phyloP scores from a whole-genome alignment of 2,113 vertebrate genomes.

The Channa maculata region DNA sequence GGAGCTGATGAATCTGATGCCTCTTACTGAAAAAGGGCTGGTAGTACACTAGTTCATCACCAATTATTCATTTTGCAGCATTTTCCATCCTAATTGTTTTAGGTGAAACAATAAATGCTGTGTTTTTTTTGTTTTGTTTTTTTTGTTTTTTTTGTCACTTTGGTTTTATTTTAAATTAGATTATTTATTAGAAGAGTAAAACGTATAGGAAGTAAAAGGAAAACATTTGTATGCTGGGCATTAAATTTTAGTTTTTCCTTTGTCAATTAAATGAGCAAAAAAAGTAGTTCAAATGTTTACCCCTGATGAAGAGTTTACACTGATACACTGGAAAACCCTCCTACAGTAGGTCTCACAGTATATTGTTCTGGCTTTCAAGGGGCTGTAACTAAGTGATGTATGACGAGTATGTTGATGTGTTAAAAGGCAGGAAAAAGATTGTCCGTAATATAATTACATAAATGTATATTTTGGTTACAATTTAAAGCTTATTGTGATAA shows the following conservation, averaged over 20 bases:
- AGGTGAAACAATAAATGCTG: neutral
- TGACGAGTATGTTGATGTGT: conserved; percentile 8
- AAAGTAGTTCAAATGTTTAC: conserved; percentile 65
- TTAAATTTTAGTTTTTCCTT: conserved; percentile 32
- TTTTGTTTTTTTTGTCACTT: conserved; percentile 35
- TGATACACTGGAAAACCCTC: conserved; percentile 67
- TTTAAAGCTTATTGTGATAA: conserved; percentile 45
- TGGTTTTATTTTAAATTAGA: conserved; percentile 36
- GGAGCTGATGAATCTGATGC: conserved; percentile 56
- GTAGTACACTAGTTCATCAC: conserved; percentile 73
- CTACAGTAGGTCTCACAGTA: conserved; percentile 5
- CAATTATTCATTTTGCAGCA: conserved; percentile 52
- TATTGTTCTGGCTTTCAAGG: conserved; percentile 25
- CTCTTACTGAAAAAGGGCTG: conserved; percentile 79
- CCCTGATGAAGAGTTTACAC: conserved; percentile 70
- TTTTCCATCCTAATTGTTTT: conserved; percentile 48
- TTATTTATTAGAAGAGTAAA: conserved; percentile 57
- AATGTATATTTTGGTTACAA: conserved; percentile 70
- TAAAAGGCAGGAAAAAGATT: conserved; percentile 40
- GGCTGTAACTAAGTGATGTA: conserved; percentile 27
- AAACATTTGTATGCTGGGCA: conserved; percentile 43
- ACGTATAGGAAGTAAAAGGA: conserved; percentile 21
- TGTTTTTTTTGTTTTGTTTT: conserved; percentile 9
- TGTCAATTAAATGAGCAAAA: conserved; percentile 32
- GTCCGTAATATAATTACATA: conserved; percentile 37